These are phyloP conservation scores for Sebastes taczanowskii DNA, from an alignment of 2,797 vertebrate genomes.

Conservation along the genomic window DNA sequence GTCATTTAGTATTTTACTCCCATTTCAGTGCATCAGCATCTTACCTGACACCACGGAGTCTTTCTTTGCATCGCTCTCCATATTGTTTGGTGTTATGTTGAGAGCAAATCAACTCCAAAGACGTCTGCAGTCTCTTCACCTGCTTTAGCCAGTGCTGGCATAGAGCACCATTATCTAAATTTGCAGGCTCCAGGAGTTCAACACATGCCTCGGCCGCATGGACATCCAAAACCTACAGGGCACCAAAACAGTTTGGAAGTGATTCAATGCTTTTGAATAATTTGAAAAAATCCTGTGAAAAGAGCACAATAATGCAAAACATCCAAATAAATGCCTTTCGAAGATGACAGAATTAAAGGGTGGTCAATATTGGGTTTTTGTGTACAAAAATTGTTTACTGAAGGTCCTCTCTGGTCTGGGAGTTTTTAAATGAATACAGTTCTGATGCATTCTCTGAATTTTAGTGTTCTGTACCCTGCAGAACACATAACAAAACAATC, in stretches of 20 bases:
- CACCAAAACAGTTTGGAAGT: neutral
- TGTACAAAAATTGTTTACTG: neutral
- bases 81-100: slow-evolving; percentile 1
- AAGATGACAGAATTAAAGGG: neutral
- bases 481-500: neutral
- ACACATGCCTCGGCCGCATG: slow-evolving; percentile 46
- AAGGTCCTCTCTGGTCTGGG: too few species aligned
- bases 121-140: slow-evolving; percentile 44
- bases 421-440: too few species aligned
- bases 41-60: slow-evolving; percentile 30
- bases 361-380: neutral
- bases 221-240: slow-evolving; percentile 50
- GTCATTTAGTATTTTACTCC: neutral
- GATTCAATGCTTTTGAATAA: neutral
- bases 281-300: neutral
- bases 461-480: neutral
- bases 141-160: slow-evolving; percentile 34
- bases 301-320: neutral
- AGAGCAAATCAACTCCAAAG: slow-evolving; percentile 46
- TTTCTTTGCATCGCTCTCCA: slow-evolving; percentile 30
- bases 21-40: neutral
- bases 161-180: neutral
- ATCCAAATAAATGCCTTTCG: neutral
- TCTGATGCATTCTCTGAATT: too few species aligned
- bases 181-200: slow-evolving; percentile 23